Conservation (phyloP, 2,113 vertebrate species). For the Salvelinus fontinalis region DNA sequence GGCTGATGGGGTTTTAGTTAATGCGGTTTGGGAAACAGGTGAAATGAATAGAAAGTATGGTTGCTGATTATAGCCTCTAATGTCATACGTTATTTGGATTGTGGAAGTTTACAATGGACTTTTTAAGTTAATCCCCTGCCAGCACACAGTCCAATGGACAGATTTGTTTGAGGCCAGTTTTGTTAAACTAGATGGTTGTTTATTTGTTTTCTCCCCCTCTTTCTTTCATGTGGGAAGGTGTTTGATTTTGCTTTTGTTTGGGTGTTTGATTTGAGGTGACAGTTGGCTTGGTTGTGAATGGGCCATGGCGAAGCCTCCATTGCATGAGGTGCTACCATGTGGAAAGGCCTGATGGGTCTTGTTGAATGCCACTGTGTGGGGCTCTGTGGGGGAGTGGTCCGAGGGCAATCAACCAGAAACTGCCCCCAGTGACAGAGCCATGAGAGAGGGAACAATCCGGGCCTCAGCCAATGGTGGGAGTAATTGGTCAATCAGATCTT, state of each 20-base stretch:
- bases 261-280: conserved; percentile 68
- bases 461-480: conserved; percentile 54
- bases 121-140: conserved; percentile 61
- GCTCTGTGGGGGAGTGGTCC: conserved; percentile 51
- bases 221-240: conserved; percentile 56
- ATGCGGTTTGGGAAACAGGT: conserved; percentile 37
- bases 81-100: conserved; percentile 56
- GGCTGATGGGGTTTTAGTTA: conserved; percentile 5
- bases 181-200: conserved; percentile 63
- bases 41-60: conserved; percentile 39
- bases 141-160: conserved; percentile 49
- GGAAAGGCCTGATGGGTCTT: conserved; percentile 67
- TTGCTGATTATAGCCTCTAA: conserved; percentile 58
- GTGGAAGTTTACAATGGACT: conserved; percentile 56
- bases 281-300: conserved; percentile 67
- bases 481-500: conserved; percentile 75
- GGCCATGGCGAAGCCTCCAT: conserved; percentile 56
- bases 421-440: conserved; percentile 58
- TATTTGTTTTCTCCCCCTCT: conserved; percentile 33
- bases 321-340: conserved; percentile 63
- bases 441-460: conserved; percentile 62
- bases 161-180: conserved; percentile 61
- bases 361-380: conserved; percentile 58
- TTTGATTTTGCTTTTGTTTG: conserved; percentile 59
- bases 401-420: conserved; percentile 69